Conservation (phyloP, 2,113 vertebrate genomes). For the Sialia sialis region DNA sequence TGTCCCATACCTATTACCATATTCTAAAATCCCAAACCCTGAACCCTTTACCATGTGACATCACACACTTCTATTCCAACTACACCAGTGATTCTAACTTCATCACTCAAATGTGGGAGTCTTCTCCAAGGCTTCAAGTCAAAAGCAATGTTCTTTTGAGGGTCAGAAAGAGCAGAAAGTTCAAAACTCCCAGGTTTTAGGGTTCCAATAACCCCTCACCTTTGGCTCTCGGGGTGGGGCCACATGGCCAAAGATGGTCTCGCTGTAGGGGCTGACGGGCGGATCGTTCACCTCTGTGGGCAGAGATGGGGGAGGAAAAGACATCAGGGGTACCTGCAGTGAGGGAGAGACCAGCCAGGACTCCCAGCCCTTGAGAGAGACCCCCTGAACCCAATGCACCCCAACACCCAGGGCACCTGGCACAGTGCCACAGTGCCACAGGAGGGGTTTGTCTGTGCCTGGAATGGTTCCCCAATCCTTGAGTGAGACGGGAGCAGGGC, state of each 20-base stretch:
- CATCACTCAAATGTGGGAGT: too few species aligned
- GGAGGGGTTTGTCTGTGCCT: neutral
- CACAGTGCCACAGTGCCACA: rapidly evolving
- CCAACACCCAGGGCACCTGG: neutral
- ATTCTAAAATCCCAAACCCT: too few species aligned
- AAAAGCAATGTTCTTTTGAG: too few species aligned
- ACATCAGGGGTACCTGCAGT: neutral
- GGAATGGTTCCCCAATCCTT: rapidly evolving
- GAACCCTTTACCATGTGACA: too few species aligned
- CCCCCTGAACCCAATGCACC: rapidly evolving
- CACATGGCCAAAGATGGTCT: conserved; percentile 75
- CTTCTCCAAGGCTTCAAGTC: too few species aligned
- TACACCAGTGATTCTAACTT: too few species aligned
- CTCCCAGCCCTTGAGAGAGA: neutral
- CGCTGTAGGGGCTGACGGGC: conserved; percentile 82
- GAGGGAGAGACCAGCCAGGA: neutral
- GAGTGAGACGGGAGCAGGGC: neutral
- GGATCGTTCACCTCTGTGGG: conserved; percentile 16
- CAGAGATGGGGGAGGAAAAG: neutral
- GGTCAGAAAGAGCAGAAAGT: too few species aligned
- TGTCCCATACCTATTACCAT: too few species aligned
- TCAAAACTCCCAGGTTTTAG: too few species aligned
- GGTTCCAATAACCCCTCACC: conserved; percentile 55
- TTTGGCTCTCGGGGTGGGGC: conserved; percentile 46
- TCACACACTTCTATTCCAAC: too few species aligned